These are phyloP conservation scores for Philaenus spumarius DNA, from an alignment of 1,140 invertebrate genomes.

Conservation along the genomic window DNA sequence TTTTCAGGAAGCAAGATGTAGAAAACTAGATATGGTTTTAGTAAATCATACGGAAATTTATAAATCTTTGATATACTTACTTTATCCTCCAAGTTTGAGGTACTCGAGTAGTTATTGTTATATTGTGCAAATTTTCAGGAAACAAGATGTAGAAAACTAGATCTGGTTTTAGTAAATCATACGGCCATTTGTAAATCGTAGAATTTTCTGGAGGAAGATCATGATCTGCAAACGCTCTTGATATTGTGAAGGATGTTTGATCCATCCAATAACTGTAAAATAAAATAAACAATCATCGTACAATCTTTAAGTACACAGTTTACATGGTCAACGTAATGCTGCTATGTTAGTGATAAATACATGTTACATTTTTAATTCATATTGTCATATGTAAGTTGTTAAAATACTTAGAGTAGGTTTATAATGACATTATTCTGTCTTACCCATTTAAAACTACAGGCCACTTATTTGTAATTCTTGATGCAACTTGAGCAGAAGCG, in stretches of 20 bases:
- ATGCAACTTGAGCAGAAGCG: neutral
- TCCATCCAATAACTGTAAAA: constrained; percentile 7
- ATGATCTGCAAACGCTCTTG: neutral
- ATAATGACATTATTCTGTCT: neutral
- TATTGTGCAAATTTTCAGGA: neutral
- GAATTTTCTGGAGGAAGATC: neutral
- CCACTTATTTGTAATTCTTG: neutral
- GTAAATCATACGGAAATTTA: constrained; percentile 1
- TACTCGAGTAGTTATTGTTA: neutral
- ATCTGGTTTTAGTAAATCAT: constrained; percentile 9
- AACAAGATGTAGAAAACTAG: constrained; percentile 1
- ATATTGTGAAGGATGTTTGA: neutral
- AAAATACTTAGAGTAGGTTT: no score
- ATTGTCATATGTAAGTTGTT: no score
- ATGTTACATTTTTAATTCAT: no score
- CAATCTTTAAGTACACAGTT: no score
- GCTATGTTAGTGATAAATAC: no score
- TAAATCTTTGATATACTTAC: neutral
- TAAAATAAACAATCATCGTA: no score
- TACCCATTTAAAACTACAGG: constrained; percentile 3
- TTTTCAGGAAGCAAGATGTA: neutral
- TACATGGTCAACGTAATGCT: no score
- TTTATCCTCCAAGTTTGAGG: neutral
- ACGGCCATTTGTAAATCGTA: neutral
- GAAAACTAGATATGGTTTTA: constrained; percentile 6